Evolutionary conservation across 2,797 vertebrate genomes (phyloP).

Genomic region (Erpetoichthys calabaricus): DNA sequence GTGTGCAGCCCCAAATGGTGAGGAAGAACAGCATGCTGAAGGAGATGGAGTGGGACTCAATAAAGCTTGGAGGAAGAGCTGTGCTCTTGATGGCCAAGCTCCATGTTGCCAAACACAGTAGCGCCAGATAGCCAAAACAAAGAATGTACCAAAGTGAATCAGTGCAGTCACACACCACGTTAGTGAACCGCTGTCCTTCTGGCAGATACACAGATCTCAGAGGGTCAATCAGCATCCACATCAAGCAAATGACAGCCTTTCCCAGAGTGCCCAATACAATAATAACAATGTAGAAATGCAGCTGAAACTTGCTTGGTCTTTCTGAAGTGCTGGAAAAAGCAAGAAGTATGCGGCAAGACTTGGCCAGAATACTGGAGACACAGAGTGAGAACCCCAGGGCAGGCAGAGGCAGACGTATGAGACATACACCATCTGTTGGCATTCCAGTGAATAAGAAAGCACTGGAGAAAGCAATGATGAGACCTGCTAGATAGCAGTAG

Average conservation of each 20-base stretch:
- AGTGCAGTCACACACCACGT: no score
- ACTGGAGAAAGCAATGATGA: constrained; percentile 2
- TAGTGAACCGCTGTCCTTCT: no score
- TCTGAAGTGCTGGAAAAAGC: neutral
- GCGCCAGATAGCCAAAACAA: no score
- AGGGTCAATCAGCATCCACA: constrained; percentile 3
- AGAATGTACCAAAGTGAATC: no score
- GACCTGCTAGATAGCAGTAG: neutral
- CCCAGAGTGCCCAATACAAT: neutral
- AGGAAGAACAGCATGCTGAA: constrained; percentile 4
- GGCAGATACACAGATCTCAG: neutral
- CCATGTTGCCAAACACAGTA: no score
- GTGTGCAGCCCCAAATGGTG: constrained; percentile 2
- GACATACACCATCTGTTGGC: constrained; percentile 4
- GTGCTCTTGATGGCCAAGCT: neutral
- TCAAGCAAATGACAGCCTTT: neutral
- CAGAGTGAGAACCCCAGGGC: constrained; percentile 1
- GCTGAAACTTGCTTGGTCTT: constrained; percentile 1
- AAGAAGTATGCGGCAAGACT: neutral
- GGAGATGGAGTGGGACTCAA: constrained; percentile 2
- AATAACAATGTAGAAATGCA: neutral
- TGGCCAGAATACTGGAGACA: constrained; percentile 6
- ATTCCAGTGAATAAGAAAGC: neutral
- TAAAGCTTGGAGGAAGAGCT: constrained; percentile 8
- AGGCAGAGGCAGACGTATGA: neutral